These are phyloP conservation scores for Carduelis carduelis DNA, from an alignment of 2,797 vertebrate genomes.

Conservation along the genomic window DNA sequence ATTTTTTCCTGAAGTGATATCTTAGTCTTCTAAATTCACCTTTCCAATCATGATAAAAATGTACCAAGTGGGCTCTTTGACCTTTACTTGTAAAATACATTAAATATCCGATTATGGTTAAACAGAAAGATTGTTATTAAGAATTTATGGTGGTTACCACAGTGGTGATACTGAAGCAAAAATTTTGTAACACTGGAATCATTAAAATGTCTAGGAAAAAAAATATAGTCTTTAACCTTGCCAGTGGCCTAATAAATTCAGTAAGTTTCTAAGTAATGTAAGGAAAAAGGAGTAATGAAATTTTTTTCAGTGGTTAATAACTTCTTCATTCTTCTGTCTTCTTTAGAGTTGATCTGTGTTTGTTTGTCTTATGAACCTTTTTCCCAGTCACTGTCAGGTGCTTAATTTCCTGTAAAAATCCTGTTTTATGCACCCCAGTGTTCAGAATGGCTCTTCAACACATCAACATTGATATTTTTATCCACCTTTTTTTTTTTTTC, in stretches of 20 bases:
- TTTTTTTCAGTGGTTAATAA: background rate
- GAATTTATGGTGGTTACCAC: background rate
- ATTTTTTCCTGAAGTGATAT: background rate
- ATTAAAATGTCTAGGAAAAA: background rate
- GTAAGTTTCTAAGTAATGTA: background rate
- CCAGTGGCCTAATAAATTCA: background rate
- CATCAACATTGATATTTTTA: background rate
- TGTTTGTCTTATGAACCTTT: background rate
- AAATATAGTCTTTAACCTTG: background rate
- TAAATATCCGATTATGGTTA: background rate
- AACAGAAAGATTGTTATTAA: background rate
- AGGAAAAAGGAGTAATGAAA: background rate
- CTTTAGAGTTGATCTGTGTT: background rate
- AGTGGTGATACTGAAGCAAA: background rate
- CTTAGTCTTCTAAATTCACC: background rate
- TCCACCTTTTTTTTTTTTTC: rapidly evolving
- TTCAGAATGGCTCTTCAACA: background rate
- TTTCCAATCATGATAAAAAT: background rate
- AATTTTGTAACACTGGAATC: background rate
- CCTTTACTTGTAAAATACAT: background rate
- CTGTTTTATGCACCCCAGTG: background rate
- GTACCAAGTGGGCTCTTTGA: background rate
- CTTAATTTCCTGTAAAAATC: background rate
- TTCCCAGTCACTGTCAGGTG: background rate
- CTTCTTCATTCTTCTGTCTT: background rate